Evolutionary conservation across 2,888 invertebrate genomes (phyloP), one percentile per base, ranked within the genome.

Genomic region (Ethmia dodecea): DNA sequence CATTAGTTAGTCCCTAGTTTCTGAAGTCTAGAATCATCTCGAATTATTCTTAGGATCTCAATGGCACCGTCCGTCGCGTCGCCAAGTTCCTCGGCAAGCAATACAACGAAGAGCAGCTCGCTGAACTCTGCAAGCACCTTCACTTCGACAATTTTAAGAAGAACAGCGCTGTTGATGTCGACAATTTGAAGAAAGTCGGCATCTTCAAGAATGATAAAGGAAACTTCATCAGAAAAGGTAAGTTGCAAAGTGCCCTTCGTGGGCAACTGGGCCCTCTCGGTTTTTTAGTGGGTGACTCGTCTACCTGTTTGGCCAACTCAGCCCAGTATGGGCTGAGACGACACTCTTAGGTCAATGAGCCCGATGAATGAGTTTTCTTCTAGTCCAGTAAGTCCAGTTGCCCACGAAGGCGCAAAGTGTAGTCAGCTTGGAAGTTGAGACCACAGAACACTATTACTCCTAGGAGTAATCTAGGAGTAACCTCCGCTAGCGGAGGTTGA

Each of bases 91-190:
- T 92, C 13, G 78, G 70, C 3, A 89, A 88, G 57, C 49, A 55
- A 0, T 69, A 89, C 29, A 77, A 67, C 0, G 61, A 70, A 0
- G 79, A 88, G 13, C 84, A 93, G 55, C 53, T 92, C 0, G 54
- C 71, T 0, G 62, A 66, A 13, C 74, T 95, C 5, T 75, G 80
- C 1, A 62, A 89, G 2, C 92, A 94, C 62, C 86, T 95, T 40
- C 83, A 89, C 45, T 92, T 96, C 43, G 84, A 90, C n/a, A 92
- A 90, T 54, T 95, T 96, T 76, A 89, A 90, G 36, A 81, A 88
- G 2, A 95, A 95, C 71, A 84, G 88, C n/a, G 89, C 91, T 13
- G 91, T 93, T 0, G 94, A 95, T 48, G 79, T 66, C 88, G 31
- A 77, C 66, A 40, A 70, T 76, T 62, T 90, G 28, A 77, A 74